Evolutionary conservation across 2,888 invertebrate species (phyloP), one percentile per base, ranked within the genome.

Genomic region (Pristionchus exspectatus): DNA sequence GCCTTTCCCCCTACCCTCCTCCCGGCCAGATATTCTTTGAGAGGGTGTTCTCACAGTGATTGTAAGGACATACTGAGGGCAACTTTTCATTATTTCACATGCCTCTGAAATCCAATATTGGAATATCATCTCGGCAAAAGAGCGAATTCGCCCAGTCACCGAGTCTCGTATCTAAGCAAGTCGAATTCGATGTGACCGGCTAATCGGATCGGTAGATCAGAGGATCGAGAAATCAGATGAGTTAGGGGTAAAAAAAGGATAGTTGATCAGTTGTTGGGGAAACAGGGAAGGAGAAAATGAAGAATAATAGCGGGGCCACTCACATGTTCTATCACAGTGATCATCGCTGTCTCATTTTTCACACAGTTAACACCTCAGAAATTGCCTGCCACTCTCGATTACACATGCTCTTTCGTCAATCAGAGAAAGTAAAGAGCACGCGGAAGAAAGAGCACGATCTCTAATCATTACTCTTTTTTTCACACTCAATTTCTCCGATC

Each of bases 321-420:
- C 74, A 74, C 74, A 38, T 74, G 74, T 74, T 74, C 74, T 38
- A 38, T 74, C 74, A 74, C 33, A 74, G 24, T 74, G 74, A 74
- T 74, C 38, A 38, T 38, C 21, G 72, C 66, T 72, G 72, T 72
- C 72, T 72, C 56, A 56, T 63, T 63, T 50, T 63, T 63, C n/a
- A n/a, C 63, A 63, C 63, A 24, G 24, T 63, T 24, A 63, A 63
- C 63, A 1, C 63, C n/a, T 63, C 24, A 63, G 63, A n/a, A 63
- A 63, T 63, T 63, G 10, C 0, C 63, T 4, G 24, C 0, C 63
- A n/a, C 63, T 63, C 63, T 63, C 63, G 24, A 63, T 63, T 63
- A 63, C 63, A 63, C 63, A 21, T 63, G 63, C 4, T 63, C 63
- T 21, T 0, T 63, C 10, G n/a, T 63, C 63, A 63, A n/a, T n/a